Evolutionary conservation across 2,888 invertebrate genomes (phyloP).

Genomic region (Amblyteles armatorius): DNA sequence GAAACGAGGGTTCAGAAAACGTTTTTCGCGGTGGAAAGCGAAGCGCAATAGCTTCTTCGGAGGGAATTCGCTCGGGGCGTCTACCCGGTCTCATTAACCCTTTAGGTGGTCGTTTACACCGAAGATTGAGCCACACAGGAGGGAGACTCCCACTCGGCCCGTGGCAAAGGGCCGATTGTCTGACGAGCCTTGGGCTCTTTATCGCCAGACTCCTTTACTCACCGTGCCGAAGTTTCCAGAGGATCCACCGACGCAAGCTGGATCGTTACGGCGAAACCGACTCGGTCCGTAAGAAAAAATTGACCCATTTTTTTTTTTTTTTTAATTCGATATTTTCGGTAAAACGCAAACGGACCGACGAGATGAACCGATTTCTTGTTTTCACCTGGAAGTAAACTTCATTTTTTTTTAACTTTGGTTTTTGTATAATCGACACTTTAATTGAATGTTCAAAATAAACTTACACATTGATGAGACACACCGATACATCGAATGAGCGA

Average conservation of each 20-base stretch:
- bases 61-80: constrained; percentile 6
- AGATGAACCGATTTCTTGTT: background rate
- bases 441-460: background rate
- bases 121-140: constrained; percentile 14
- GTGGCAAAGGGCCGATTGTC: constrained; percentile 26
- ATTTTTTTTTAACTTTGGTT: background rate
- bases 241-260: no score
- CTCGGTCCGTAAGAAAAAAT: no score
- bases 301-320: background rate
- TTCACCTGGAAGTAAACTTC: background rate
- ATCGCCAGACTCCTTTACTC: background rate
- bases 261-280: no score
- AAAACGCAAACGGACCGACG: no score
- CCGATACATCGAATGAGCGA: constrained; percentile 67
- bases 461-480: constrained; percentile 65
- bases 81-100: constrained; percentile 31
- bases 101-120: constrained; percentile 42
- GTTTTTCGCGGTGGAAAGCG: background rate
- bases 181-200: constrained; percentile 19
- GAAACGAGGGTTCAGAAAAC: background rate
- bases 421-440: constrained; percentile 42
- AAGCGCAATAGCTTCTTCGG: background rate
- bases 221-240: no score
- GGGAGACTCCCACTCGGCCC: constrained; percentile 6
- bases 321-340: background rate